A percentile compares a stretch with the other conserved stretches of the same genome.
phyloP scores from a whole-genome alignment of 2,888 invertebrate species.

The Erynnis tages region DNA sequence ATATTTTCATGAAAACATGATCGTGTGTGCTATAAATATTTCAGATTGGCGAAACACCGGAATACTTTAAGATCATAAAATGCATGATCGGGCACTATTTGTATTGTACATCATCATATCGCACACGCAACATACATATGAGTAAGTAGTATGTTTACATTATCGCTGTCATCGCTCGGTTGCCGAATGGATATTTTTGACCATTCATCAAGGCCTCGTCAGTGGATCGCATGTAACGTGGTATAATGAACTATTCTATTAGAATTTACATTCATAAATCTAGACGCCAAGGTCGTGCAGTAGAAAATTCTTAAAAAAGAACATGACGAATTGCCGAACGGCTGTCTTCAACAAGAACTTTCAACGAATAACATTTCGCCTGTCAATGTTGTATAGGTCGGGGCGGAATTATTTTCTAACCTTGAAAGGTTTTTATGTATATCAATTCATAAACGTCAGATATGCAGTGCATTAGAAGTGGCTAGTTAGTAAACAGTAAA shows the following conservation, averaged over 20 bases:
- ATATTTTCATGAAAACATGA: too few relatives aligned
- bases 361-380: background rate
- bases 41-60: background rate
- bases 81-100: background rate
- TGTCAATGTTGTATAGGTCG: background rate
- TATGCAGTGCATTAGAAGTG: too few relatives aligned
- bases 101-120: background rate
- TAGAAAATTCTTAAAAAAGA: conserved; percentile 14
- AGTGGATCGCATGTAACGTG: background rate
- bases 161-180: conserved; percentile 7
- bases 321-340: conserved; percentile 1
- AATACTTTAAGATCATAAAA: conserved; percentile 12
- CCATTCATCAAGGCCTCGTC: conserved; percentile 10
- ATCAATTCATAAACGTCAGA: too few relatives aligned
- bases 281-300: background rate
- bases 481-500: too few relatives aligned
- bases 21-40: too few relatives aligned
- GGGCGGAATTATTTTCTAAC: too few relatives aligned
- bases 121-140: background rate
- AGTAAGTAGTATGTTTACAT: conserved; percentile 3
- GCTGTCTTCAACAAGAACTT: conserved; percentile 2
- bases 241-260: conserved; percentile 11
- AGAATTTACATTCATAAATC: conserved; percentile 14
- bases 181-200: conserved; percentile 9
- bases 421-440: too few relatives aligned